Base-by-base conservation (phyloP, 2,888 invertebrate species). In the Pseudanteris insignis region DNA sequence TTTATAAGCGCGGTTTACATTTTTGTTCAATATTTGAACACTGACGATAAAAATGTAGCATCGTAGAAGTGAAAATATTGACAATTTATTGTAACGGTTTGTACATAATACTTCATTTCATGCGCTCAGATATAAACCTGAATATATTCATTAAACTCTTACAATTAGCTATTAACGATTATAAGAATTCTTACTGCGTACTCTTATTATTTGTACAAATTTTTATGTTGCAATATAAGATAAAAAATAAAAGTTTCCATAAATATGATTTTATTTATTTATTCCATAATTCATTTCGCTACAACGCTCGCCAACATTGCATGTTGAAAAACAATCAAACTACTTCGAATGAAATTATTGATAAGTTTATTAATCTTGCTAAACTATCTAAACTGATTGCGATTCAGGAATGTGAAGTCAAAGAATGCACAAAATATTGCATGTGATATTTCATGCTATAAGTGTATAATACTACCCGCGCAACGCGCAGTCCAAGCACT, bases 201-300 rank as follows among this genome's bases (percentile, higher is more conserved):
- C 46, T 54, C 54, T 54, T 58, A 64, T 64, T 58, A 69, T 65
- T 66, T 69, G 67, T 78, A 78, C 77, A 78, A 79, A 78, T 78
- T 78, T 78, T 78, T 55, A 78, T 75, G 77, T 78, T 79, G 77
- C 79, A 77, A 78, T 79, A 78, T 75, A 69, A 76, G 74, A 77
- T 78, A 77, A 78, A 76, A 66, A 67, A 74, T 69, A 70, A 76
- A 78, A 66, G 57, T 68, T 68, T 68, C 67, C 63, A 60, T 63
- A 63, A 62, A 36, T n/a, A n/a, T n/a, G n/a, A n/a, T n/a, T n/a
- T n/a, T n/a, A n/a, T n/a, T n/a, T n/a, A n/a, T n/a, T n/a, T n/a
- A n/a, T n/a, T n/a, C n/a, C n/a, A n/a, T n/a, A n/a, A n/a, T n/a
- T n/a, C n/a, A n/a, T n/a, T n/a, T n/a, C n/a, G n/a, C n/a, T n/a